Base-by-base conservation (phyloP, 2,113 vertebrate genomes). In the Nanorana parkeri region DNA sequence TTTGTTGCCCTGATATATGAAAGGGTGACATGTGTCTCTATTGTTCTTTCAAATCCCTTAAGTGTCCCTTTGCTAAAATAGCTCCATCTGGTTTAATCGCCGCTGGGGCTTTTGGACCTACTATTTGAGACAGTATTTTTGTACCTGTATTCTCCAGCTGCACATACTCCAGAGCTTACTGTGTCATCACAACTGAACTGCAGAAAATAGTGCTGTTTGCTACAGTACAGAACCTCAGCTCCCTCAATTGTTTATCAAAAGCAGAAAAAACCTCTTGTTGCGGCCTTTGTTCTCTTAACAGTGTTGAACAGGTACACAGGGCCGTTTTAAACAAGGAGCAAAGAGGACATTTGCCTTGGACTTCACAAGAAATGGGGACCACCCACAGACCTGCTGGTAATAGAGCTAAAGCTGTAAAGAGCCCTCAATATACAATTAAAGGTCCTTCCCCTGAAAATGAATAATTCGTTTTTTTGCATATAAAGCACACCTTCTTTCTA, bases 41-140 rank as follows among this genome's bases (percentile, higher is more conserved):
- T 56, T 83, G 64, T 17, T 76, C 41, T 5, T 32, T 1, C 29
- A 68, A 56, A 29, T 67, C 71, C 54, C 72, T 41, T 24, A 67
- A 75, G 80, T 65, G n/a, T 55, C 21, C 19, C 72, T 68, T 60
- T 76, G 76, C 72, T 83, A 61, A 58, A 76, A 68, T 81, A 68
- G 63, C 36, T 68, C 29, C 52, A 68, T 74, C 71, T 76, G 72
- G 21, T 68, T 65, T 76, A 76, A 83, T 75, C 80, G 67, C 80
- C 65, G 15, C 80, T 76, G 72, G 80, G 72, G 17, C 60, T 54
- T 54, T 66, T 76, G 72, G 80, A 76, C 63, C 80, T 76, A 29
- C 63, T 76, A 83, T 64, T 73, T 36, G 32, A 83, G 29, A 60
- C 29, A 58, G 55, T 76, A 76, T 76, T 83, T 83, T 76, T 83